A percentile compares a stretch with the other conserved stretches of the same genome.
Evolutionary conservation across 2,888 invertebrate genomes (phyloP).

Genomic region (Anticlea derivata): DNA sequence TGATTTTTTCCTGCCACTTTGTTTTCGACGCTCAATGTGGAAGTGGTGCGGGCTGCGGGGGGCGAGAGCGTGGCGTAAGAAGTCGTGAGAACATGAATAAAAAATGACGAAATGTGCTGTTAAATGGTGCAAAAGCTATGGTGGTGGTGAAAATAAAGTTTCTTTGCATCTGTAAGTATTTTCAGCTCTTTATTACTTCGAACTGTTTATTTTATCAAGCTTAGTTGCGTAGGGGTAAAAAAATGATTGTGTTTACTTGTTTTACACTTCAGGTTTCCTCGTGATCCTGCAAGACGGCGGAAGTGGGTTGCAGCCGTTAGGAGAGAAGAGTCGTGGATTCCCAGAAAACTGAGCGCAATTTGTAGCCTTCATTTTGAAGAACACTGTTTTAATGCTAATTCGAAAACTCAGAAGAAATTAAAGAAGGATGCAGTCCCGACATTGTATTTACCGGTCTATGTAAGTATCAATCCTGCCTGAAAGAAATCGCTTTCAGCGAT

Average conservation of each 20-base stretch:
- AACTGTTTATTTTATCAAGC: too few species aligned
- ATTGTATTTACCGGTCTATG: slow-evolving; percentile 26
- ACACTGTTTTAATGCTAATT: slow-evolving; percentile 26
- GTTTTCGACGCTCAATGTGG: neutral
- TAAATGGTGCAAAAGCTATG: slow-evolving; percentile 30
- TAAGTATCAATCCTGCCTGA: slow-evolving; percentile 12
- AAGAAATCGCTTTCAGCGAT: too few species aligned
- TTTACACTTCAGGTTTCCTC: slow-evolving; percentile 21
- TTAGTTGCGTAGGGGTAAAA: too few species aligned
- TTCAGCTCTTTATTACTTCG: too few species aligned
- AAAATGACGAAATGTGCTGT: slow-evolving; percentile 27
- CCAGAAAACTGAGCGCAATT: slow-evolving; percentile 26
- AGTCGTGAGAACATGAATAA: neutral
- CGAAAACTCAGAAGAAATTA: slow-evolving; percentile 27
- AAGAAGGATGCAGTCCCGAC: slow-evolving; percentile 26
- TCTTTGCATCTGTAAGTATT: slow-evolving; percentile 24
- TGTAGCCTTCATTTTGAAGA: slow-evolving; percentile 28
- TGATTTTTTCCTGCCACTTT: slow-evolving; percentile 24
- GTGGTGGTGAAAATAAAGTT: slow-evolving; percentile 28
- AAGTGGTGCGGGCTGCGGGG: too few species aligned
- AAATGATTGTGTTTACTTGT: neutral
- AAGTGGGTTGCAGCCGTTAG: slow-evolving; percentile 27
- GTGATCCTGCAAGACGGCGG: slow-evolving; percentile 21
- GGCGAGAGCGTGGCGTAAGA: too few species aligned
- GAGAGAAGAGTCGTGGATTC: slow-evolving; percentile 27